Conservation (phyloP, 1,140 invertebrate genomes). For the Lordiphosa stackelbergi region DNA sequence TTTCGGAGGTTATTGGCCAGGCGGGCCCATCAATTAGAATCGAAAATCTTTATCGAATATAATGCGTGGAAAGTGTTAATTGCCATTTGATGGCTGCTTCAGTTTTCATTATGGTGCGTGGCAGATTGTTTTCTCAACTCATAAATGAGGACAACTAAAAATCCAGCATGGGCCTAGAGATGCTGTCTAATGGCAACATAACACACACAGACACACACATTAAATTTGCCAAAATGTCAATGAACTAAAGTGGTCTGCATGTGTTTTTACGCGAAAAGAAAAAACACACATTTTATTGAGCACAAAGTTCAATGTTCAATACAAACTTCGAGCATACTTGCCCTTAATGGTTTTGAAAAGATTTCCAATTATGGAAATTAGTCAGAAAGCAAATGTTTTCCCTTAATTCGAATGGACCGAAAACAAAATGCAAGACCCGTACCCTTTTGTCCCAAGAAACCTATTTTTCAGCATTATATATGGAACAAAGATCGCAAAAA, state of each 20-base stretch:
- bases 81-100: conserved; percentile 53
- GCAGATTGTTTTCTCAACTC: conserved; percentile 40
- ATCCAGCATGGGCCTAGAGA: too few species aligned
- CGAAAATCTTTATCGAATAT: conserved; percentile 28
- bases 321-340: too few species aligned
- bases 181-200: conserved; percentile 38
- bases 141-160: conserved; percentile 32
- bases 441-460: too few species aligned
- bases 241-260: conserved; percentile 67
- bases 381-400: too few species aligned
- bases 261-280: conserved; percentile 17
- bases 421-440: too few species aligned
- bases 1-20: conserved; percentile 40
- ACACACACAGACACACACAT: neutral
- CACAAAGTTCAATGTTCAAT: conserved; percentile 8
- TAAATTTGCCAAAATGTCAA: conserved; percentile 59
- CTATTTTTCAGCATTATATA: too few species aligned
- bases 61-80: conserved; percentile 44
- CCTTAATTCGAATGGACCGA: too few species aligned
- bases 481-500: too few species aligned
- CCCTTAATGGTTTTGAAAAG: too few species aligned
- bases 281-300: conserved; percentile 10
- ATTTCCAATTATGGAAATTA: too few species aligned
- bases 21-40: conserved; percentile 43
- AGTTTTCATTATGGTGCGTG: conserved; percentile 57